Evolutionary conservation across 2,797 vertebrate species (phyloP).

Genomic region (Eidolon dupreanum): DNA sequence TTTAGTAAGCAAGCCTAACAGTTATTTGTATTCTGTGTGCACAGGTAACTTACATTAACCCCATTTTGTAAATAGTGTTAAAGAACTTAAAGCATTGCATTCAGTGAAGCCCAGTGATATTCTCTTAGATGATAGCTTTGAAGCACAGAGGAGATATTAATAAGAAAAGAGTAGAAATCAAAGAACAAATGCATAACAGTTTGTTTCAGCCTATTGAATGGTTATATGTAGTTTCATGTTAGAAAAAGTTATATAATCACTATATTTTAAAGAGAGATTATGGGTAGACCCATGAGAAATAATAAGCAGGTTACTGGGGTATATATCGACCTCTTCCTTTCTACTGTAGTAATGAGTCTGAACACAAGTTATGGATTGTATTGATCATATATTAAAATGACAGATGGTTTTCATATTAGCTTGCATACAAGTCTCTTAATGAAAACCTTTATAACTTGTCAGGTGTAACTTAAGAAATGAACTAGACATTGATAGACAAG

Average conservation of each 20-base stretch:
- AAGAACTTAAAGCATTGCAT: not conserved
- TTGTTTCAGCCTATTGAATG: slow-evolving; percentile 36
- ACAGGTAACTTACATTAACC: not conserved
- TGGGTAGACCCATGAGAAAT: slow-evolving; percentile 62
- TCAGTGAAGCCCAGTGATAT: not conserved
- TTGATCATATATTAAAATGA: slow-evolving; percentile 83
- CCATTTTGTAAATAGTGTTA: not conserved
- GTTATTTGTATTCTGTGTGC: not conserved
- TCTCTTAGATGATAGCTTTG: not conserved
- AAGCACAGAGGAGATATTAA: not conserved
- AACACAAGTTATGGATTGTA: slow-evolving; percentile 75
- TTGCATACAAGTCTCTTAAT: slow-evolving; percentile 74
- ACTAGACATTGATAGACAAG: slow-evolving; percentile 82
- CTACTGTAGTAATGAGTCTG: slow-evolving; percentile 79
- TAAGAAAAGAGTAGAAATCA: not conserved
- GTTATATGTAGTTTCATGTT: slow-evolving; percentile 59
- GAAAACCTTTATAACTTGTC: slow-evolving; percentile 73
- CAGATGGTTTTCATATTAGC: slow-evolving; percentile 82
- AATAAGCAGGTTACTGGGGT: slow-evolving; percentile 66
- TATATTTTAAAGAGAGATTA: slow-evolving; percentile 44
- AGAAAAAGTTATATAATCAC: slow-evolving; percentile 32
- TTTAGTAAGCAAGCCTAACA: not conserved
- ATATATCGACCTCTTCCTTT: slow-evolving; percentile 77
- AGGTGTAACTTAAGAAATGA: slow-evolving; percentile 72
- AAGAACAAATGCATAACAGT: not conserved